Evolutionary conservation across 1,140 invertebrate species (phyloP).

Genomic region (Philotrypesis tridentata): DNA sequence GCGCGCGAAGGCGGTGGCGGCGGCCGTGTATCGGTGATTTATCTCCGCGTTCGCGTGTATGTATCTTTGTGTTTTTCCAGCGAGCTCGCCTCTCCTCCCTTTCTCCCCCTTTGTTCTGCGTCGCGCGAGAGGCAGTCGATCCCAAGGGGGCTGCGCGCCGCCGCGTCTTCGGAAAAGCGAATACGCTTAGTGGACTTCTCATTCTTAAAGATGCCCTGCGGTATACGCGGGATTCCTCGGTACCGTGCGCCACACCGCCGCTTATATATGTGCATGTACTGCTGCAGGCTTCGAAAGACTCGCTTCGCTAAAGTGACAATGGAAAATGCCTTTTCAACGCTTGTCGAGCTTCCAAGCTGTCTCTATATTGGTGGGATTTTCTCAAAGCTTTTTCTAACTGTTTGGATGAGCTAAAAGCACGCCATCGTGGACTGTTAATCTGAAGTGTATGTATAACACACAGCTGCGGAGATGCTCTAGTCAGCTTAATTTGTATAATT

Average conservation of each 20-base stretch:
- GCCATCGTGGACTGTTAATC: no score
- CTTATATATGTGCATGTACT: no score
- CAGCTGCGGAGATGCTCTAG: no score
- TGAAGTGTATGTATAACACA: no score
- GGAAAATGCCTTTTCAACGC: slow-evolving; percentile 16
- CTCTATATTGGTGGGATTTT: background rate
- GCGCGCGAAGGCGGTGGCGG: slow-evolving; percentile 53
- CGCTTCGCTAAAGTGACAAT: slow-evolving; percentile 18
- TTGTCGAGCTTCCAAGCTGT: background rate
- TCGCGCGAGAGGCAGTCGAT: slow-evolving; percentile 19
- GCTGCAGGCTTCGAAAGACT: background rate
- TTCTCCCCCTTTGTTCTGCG: slow-evolving; percentile 47
- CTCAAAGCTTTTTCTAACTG: background rate
- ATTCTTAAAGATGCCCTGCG: slow-evolving; percentile 15
- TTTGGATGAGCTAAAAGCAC: no score
- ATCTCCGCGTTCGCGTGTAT: slow-evolving; percentile 51
- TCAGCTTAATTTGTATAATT: no score
- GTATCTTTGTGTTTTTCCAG: slow-evolving; percentile 50
- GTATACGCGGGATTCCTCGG: slow-evolving; percentile 38
- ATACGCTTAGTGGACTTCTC: slow-evolving; percentile 18
- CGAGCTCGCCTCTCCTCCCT: slow-evolving; percentile 45
- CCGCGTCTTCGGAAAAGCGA: slow-evolving; percentile 48
- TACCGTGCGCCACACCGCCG: background rate
- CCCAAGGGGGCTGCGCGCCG: slow-evolving; percentile 42
- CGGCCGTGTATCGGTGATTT: slow-evolving; percentile 57